Evolutionary conservation across 2,888 invertebrate genomes (phyloP).

Genomic region (Sclerodermus sp.): DNA sequence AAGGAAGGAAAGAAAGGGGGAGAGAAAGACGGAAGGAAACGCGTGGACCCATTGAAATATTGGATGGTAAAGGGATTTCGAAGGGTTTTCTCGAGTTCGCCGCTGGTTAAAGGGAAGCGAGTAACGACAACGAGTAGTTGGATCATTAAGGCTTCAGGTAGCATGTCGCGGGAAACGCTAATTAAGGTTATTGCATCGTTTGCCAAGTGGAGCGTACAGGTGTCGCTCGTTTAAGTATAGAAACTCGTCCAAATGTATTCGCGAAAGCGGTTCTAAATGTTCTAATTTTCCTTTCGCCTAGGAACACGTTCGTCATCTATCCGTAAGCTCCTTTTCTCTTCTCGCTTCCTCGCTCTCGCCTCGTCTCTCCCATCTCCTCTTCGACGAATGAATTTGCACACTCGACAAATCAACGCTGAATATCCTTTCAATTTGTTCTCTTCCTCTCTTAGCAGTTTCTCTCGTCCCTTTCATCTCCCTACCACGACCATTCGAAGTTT

Average conservation of each 20-base stretch:
- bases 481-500: too few relatives aligned
- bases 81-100: too few relatives aligned
- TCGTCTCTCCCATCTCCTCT: constrained; percentile 18
- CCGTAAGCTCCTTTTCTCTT: not conserved
- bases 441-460: not conserved
- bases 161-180: constrained; percentile 16
- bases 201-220: constrained; percentile 19
- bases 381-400: constrained; percentile 7
- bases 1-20: too few relatives aligned
- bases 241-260: constrained; percentile 9
- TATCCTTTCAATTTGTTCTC: constrained; percentile 3
- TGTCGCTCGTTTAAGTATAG: constrained; percentile 13
- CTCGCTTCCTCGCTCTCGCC: constrained; percentile 8
- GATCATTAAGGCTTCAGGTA: constrained; percentile 5
- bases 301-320: constrained; percentile 1
- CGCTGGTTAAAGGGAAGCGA: too few relatives aligned
- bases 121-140: too few relatives aligned
- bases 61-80: too few relatives aligned
- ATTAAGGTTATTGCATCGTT: constrained; percentile 25
- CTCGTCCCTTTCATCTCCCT: not conserved
- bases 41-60: too few relatives aligned
- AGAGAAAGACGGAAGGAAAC: too few relatives aligned
- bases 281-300: not conserved
- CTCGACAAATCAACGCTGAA: constrained; percentile 21
- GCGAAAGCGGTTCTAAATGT: constrained; percentile 6